Evolutionary conservation across 2,113 vertebrate species (phyloP).

Genomic region (Puntigrus tetrazona): DNA sequence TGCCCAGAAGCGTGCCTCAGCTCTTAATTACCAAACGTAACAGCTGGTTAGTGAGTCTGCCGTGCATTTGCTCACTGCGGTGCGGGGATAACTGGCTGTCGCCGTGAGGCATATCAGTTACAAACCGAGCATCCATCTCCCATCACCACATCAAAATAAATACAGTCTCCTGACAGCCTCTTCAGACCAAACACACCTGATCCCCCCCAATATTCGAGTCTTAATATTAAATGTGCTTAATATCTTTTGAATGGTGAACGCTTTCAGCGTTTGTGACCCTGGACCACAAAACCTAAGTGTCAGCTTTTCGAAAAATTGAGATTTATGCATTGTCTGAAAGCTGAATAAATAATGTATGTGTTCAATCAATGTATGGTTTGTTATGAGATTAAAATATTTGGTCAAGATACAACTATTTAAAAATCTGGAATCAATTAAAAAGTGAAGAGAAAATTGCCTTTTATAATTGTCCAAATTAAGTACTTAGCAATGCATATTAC

Average conservation of each 20-base stretch:
- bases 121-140: constrained; percentile 1
- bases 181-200: background rate
- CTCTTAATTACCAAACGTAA: constrained; percentile 54
- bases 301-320: too few relatives aligned
- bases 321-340: too few relatives aligned
- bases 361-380: too few relatives aligned
- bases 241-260: background rate
- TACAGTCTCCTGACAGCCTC: background rate
- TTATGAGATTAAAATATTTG: too few relatives aligned
- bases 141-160: background rate
- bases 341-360: too few relatives aligned
- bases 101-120: constrained; percentile 43
- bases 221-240: background rate
- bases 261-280: too few relatives aligned
- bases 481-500: too few relatives aligned
- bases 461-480: too few relatives aligned
- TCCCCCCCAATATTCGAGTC: background rate
- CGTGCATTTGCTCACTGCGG: constrained; percentile 27
- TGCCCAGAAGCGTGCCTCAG: constrained; percentile 26
- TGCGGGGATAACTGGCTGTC: constrained; percentile 10
- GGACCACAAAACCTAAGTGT: too few relatives aligned
- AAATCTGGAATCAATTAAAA: too few relatives aligned
- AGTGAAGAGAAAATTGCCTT: too few relatives aligned
- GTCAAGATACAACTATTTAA: too few relatives aligned
- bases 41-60: constrained; percentile 43